Percentiles rank a stretch among this genome's conserved stretches.
phyloP scores from a whole-genome alignment of 2,888 invertebrate species.

The Sympetrum striolatum region DNA sequence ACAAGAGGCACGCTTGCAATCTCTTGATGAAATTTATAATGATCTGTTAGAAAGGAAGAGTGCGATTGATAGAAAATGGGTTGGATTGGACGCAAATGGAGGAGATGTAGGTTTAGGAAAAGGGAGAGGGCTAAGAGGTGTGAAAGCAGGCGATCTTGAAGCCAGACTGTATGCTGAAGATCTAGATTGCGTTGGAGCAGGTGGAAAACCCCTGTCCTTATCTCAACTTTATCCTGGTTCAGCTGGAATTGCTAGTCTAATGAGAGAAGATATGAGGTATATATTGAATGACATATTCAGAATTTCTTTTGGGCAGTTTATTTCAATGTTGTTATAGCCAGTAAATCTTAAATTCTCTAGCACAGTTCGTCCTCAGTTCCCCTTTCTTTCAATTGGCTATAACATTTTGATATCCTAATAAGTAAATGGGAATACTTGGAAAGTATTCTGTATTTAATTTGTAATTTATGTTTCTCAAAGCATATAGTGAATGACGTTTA shows the following conservation, averaged over 20 bases:
- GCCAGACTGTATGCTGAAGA: constrained; percentile 67
- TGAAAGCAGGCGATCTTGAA: constrained; percentile 68
- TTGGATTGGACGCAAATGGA: constrained; percentile 58
- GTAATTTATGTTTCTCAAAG: too few species aligned
- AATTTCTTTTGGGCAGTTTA: too few species aligned
- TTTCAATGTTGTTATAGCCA: too few species aligned
- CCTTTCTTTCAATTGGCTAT: too few species aligned
- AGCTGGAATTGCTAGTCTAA: constrained; percentile 64
- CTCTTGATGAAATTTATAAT: constrained; percentile 68
- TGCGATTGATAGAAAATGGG: constrained; percentile 69
- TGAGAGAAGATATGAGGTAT: constrained; percentile 60
- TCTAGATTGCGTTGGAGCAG: constrained; percentile 69
- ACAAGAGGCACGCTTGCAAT: constrained; percentile 73
- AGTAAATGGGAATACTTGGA: too few species aligned
- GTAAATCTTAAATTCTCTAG: too few species aligned
- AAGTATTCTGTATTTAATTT: too few species aligned
- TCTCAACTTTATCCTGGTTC: constrained; percentile 73
- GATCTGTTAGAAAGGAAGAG: constrained; percentile 70
- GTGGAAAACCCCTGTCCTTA: constrained; percentile 67
- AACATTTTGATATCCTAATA: too few species aligned
- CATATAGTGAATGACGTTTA: too few species aligned
- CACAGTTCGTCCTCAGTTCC: too few species aligned
- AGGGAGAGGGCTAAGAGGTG: constrained; percentile 55
- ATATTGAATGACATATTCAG: not conserved
- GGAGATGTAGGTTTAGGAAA: constrained; percentile 48